Evolutionary conservation across 2,797 vertebrate species (phyloP).

Genomic region (Diceros bicornis): DNA sequence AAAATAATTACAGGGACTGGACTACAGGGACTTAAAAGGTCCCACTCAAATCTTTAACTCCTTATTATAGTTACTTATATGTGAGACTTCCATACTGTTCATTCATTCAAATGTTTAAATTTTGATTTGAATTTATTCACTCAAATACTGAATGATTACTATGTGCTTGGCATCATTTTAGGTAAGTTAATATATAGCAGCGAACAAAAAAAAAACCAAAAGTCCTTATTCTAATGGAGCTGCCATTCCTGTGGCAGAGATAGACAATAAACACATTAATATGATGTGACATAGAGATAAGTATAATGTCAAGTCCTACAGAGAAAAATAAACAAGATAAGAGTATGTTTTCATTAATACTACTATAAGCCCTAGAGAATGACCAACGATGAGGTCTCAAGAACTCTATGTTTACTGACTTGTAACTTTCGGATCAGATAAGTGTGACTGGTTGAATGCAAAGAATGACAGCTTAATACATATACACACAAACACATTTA

Average conservation of each 20-base stretch:
- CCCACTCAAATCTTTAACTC: background rate
- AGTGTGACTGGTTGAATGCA: background rate
- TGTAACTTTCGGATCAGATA: background rate
- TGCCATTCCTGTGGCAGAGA: background rate
- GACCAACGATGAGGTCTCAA: background rate
- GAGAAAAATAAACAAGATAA: background rate
- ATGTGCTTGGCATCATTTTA: background rate
- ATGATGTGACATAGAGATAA: background rate
- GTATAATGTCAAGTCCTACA: background rate
- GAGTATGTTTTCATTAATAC: background rate
- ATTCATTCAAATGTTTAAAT: background rate
- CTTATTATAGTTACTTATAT: background rate
- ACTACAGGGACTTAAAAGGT: background rate
- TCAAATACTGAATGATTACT: background rate
- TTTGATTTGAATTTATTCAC: background rate
- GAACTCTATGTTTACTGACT: background rate
- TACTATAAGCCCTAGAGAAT: background rate
- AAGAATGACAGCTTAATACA: background rate
- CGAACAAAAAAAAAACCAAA: background rate
- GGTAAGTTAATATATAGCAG: background rate
- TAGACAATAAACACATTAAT: background rate
- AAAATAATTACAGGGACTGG: background rate
- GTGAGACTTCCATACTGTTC: background rate
- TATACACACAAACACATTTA: background rate
- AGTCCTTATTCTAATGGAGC: background rate